Percentiles rank a stretch among this genome's conserved stretches.
These are phyloP conservation scores for Propithecus coquereli DNA, from an alignment of 2,113 vertebrate species.

Conservation along the genomic window DNA sequence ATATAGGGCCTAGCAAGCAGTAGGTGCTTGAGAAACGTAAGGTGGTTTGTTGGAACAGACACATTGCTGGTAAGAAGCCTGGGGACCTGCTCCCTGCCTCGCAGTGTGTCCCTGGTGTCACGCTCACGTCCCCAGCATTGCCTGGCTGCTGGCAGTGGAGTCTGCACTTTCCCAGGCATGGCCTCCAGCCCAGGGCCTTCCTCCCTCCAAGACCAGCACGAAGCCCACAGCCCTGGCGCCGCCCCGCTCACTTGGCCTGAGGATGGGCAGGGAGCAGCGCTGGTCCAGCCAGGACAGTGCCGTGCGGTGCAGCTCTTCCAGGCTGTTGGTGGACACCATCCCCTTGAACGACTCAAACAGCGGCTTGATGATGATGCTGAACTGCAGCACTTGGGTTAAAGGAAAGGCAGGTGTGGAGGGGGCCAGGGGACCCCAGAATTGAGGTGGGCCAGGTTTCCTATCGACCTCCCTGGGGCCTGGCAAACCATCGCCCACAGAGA, in stretches of 20 bases:
- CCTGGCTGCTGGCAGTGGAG: rapidly evolving
- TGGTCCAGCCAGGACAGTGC: constrained; percentile 92
- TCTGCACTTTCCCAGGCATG: neutral
- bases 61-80: rapidly evolving
- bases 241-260: constrained; percentile 93
- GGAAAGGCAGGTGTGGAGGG: neutral
- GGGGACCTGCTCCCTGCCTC: rapidly evolving
- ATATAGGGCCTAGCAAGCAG: neutral
- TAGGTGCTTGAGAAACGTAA: rapidly evolving
- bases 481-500: neutral
- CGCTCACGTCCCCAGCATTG: neutral
- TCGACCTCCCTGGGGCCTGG: rapidly evolving
- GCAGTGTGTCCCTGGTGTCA: neutral
- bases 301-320: constrained; percentile 90
- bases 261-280: constrained; percentile 91
- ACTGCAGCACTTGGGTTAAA: constrained; percentile 87
- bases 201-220: rapidly evolving
- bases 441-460: neutral
- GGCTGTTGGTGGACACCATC: constrained; percentile 91
- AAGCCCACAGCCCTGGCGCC: neutral
- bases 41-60: too few relatives aligned
- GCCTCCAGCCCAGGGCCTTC: neutral
- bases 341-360: constrained; percentile 96
- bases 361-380: constrained; percentile 96
- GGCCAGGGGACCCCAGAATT: rapidly evolving